phyloP scores from a whole-genome alignment of 2,888 invertebrate genomes.

The Germaria angustata region DNA sequence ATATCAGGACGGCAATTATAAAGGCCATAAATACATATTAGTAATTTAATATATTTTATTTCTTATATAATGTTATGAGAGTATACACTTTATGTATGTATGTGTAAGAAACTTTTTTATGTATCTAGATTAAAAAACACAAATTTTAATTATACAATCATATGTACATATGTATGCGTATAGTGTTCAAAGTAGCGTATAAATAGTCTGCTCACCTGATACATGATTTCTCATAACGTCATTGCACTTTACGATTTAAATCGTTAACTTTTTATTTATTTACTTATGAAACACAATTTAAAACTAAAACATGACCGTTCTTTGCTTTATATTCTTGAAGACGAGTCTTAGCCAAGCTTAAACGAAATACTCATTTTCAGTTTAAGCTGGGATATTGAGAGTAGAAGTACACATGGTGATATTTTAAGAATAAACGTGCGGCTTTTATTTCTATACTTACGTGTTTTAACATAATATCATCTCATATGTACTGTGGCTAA shows the following conservation, averaged over 20 bases:
- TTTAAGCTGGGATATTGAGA: constrained; percentile 47
- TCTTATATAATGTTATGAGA: background rate
- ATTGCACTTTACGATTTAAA: constrained; percentile 30
- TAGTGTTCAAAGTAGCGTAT: constrained; percentile 21
- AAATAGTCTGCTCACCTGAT: background rate
- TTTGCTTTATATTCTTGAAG: constrained; percentile 22
- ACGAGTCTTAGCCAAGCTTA: constrained; percentile 38
- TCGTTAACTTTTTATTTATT: constrained; percentile 39
- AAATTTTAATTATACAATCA: background rate
- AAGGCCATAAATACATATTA: background rate
- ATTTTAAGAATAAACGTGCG: constrained; percentile 29
- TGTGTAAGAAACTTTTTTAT: no score
- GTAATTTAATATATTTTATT: background rate
- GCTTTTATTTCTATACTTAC: constrained; percentile 1
- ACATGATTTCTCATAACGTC: background rate
- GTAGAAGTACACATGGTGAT: constrained; percentile 41
- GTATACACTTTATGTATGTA: background rate
- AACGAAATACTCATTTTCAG: constrained; percentile 50
- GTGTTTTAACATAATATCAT: constrained; percentile 7
- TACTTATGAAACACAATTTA: constrained; percentile 42
- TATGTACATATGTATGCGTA: no score
- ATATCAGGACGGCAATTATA: constrained; percentile 42
- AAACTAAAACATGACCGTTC: constrained; percentile 29
- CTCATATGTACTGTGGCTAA: constrained; percentile 44
- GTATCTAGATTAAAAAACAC: no score